phyloP scores from a whole-genome alignment of 2,113 vertebrate species.

The Misgurnus anguillicaudatus region DNA sequence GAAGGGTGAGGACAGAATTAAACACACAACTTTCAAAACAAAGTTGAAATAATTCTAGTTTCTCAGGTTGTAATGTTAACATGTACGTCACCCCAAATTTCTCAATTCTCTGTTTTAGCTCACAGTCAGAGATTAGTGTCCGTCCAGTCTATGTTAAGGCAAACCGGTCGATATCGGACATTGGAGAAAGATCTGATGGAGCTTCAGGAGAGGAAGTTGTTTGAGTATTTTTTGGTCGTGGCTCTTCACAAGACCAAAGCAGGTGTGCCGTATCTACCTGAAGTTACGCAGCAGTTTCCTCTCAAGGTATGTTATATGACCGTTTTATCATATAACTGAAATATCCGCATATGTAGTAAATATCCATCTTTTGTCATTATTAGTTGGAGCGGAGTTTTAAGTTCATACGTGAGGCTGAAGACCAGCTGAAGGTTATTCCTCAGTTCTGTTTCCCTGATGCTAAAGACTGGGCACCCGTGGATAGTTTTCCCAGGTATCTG shows the following conservation, averaged over 20 bases:
- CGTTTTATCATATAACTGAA: background rate
- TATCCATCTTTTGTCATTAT: background rate
- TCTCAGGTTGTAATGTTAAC: too few species aligned
- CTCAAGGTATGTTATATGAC: slow-evolving; percentile 77
- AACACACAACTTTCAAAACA: background rate
- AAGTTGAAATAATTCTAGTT: too few species aligned
- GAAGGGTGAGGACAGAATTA: slow-evolving; percentile 76
- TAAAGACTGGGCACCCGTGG: slow-evolving; percentile 92
- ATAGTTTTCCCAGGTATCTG: slow-evolving; percentile 87
- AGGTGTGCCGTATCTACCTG: slow-evolving; percentile 85
- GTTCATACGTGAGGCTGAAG: slow-evolving; percentile 92
- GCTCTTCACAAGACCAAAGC: slow-evolving; percentile 91
- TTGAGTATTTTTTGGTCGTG: slow-evolving; percentile 95
- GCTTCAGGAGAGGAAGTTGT: slow-evolving; percentile 88
- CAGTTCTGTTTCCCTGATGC: slow-evolving; percentile 98
- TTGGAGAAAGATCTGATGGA: slow-evolving; percentile 87
- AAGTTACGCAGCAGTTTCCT: slow-evolving; percentile 96
- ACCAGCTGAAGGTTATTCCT: slow-evolving; percentile 95
- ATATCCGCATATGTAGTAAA: background rate
- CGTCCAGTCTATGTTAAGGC: slow-evolving; percentile 90
- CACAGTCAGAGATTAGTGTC: slow-evolving; percentile 93
- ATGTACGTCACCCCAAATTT: too few species aligned
- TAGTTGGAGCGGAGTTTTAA: slow-evolving; percentile 94
- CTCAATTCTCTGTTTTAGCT: slow-evolving; percentile 66
- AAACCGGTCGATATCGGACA: slow-evolving; percentile 80